Base-by-base conservation (phyloP, 2,888 invertebrate genomes). In the Lasioglossum oenotherae region DNA sequence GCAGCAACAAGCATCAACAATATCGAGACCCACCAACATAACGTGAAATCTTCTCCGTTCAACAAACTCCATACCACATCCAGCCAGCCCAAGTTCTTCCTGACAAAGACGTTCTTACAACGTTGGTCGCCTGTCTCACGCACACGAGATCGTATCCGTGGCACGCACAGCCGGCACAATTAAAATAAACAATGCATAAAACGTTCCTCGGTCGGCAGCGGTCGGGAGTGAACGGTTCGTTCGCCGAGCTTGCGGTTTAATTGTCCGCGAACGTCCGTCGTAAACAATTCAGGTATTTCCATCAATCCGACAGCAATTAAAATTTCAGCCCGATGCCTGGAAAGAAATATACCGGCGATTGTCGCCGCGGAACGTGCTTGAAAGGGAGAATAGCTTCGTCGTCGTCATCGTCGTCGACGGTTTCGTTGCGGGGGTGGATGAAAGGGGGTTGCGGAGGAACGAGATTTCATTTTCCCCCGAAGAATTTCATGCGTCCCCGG, bases 381-480 rank as follows among this genome's bases (percentile, higher is more conserved):
- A 38, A 74, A 69, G 27, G 67, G 23, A 27, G 35, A 46, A 81
- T 60, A 60, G 60, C 27, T 14, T 60, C 60, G 57, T 60, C 14
- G 12, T n/a, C 60, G 60, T 60, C 60, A 10, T 14, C 57, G 27
- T 12, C 57, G 27, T 27, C 57, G 57, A 12, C 57, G 60, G 27
- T 27, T 31, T 35, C 35, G 49, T 46, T 27, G 12, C 38, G 19
- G 19, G 12, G 35, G 8, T 23, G 23, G 4, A 0, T 14, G 38
- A 27, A 31, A 67, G 5, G 27, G 73, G 23, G 41, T 14, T 12
- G 14, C 27, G 16, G 60, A 60, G 27, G 60, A 60, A 49, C 46
- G 72, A 67, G 74, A 74, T 73, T 64, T 76, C 71, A 82, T 83
- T 84, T 53, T 73, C 60, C 67, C n/a, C 38, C 60, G 60, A 57